Conservation (phyloP, 2,797 vertebrate genomes). For the Hyperoplus immaculatus region DNA sequence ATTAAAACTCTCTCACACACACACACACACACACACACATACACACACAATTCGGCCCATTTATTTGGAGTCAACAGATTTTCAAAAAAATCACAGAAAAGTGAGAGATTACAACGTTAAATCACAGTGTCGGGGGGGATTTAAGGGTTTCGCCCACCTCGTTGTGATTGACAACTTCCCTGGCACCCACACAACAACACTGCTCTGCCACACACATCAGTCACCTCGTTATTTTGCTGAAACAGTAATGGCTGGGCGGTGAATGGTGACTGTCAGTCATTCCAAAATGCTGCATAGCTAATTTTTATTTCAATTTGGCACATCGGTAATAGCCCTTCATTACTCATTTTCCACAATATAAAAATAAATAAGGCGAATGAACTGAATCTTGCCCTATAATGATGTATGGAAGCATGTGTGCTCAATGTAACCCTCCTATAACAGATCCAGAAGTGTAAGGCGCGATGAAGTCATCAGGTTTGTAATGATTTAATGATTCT, state of each 20-base stretch:
- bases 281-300: not conserved
- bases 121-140: not conserved
- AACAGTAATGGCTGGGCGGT: conserved; percentile 16
- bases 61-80: conserved; percentile 42
- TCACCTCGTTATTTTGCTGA: conserved; percentile 17
- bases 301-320: conserved; percentile 25
- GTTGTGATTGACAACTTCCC: conserved; percentile 32
- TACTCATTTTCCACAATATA: not conserved
- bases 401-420: conserved; percentile 14
- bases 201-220: conserved; percentile 20
- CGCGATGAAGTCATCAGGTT: conserved; percentile 6
- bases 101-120: conserved; percentile 8
- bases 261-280: conserved; percentile 36
- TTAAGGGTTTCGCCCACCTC: not conserved
- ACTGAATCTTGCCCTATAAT: conserved; percentile 27
- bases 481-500: conserved; percentile 20
- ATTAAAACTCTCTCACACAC: conserved; percentile 26
- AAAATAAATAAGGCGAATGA: conserved; percentile 12
- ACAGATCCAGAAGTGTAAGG: conserved; percentile 8
- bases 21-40: conserved; percentile 1
- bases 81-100: conserved; percentile 14
- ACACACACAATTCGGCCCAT: conserved; percentile 8
- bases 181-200: not conserved
- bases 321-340: conserved; percentile 8
- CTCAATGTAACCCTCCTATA: conserved; percentile 6